Base-by-base conservation (phyloP, 2,797 vertebrate genomes). In the Notolabrus celidotus region DNA sequence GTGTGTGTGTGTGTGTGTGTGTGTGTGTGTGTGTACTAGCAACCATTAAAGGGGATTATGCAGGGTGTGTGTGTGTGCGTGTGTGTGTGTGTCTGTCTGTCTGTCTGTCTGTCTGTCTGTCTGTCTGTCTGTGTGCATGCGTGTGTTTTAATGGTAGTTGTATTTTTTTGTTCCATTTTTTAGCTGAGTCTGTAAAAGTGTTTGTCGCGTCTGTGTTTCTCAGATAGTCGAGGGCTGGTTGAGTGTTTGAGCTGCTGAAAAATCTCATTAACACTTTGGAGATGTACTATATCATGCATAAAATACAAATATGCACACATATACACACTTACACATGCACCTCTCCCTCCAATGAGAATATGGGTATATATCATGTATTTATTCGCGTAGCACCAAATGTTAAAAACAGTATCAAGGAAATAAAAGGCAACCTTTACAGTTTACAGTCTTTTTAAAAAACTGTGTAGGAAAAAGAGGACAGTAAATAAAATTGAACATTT, bases 181-280 rank as follows among this genome's bases (percentile, higher is more conserved):
- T 19, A n/a, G 54, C 50, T 59, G 41, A 59, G 39, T 33, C 19
- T 36, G 56, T 57, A 25, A 39, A 42, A 23, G 7, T 46, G 36
- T 14, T 38, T 47, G 51, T 39, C 29, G 23, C 42, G 53, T n/a
- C 25, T 19, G n/a, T 7, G 10, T 2, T 16, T 50, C n/a, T 42
- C 17, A 39, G 63, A 38, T 20, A 16, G 12, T 9, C 15, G 3
- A 39, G 20, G 17, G 27, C 45, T 55, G 25, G 25, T 12, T 20
- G 63, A 62, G 47, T 16, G 31, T 58, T 51, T 50, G 38, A 83
- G 72, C 66, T 79, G 82, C 79, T 89, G 85, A 88, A 78, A 91
- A 86, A 88, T 85, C 85, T 79, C 85, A 90, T 88, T 88, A 89
- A 88, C 82, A 66, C 75, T 71, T 49, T n/a, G n/a, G 65, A 84